phyloP scores from a whole-genome alignment of 2,888 invertebrate genomes.

The Thelaira solivaga region DNA sequence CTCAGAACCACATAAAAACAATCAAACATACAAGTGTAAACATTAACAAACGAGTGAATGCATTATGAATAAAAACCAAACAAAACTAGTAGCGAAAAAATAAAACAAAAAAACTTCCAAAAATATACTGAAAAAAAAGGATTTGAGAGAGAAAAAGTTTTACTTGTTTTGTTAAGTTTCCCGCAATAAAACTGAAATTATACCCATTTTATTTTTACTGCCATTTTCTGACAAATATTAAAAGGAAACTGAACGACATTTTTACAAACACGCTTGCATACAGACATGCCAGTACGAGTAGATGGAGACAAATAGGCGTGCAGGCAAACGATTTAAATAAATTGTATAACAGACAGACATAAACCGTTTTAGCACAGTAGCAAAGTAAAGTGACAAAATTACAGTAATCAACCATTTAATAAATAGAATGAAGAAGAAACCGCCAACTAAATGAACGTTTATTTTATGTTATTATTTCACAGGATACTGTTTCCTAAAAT shows the following conservation, averaged over 20 bases:
- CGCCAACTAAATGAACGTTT: conserved; percentile 31
- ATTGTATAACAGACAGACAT: neutral
- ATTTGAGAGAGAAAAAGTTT: conserved; percentile 39
- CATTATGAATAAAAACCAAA: conserved; percentile 52
- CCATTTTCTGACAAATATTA: conserved; percentile 61
- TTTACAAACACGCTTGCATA: conserved; percentile 28
- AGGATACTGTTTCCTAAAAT: conserved; percentile 9
- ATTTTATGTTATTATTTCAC: conserved; percentile 36
- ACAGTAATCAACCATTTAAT: conserved; percentile 40
- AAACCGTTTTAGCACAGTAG: neutral
- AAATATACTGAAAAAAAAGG: conserved; percentile 15
- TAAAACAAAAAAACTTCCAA: conserved; percentile 22
- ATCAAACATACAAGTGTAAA: neutral
- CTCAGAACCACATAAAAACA: conserved; percentile 50
- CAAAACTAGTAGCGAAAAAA: neutral
- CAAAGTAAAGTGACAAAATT: conserved; percentile 33
- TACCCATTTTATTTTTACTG: conserved; percentile 56
- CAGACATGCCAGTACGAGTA: neutral
- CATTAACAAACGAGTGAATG: conserved; percentile 29
- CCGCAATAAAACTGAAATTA: conserved; percentile 61
- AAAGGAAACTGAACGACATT: conserved; percentile 55
- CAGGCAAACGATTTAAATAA: neutral
- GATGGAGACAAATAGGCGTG: neutral
- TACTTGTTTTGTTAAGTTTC: conserved; percentile 54
- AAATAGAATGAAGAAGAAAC: conserved; percentile 18